Conservation (phyloP, 2,888 invertebrate genomes). For the Drosophila dives region DNA sequence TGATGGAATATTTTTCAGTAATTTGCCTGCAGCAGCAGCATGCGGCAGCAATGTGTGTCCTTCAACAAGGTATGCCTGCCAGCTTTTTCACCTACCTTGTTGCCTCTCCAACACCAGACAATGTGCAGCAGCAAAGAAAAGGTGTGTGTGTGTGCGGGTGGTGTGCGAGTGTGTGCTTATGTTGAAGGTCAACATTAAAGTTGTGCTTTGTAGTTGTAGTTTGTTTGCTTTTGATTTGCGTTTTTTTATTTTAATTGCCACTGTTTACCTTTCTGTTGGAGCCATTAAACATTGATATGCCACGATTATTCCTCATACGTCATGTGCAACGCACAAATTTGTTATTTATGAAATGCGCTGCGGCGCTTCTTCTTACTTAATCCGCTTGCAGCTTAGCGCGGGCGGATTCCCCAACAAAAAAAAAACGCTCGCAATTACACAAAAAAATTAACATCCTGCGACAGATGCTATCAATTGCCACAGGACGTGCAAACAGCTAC, state of each 20-base stretch:
- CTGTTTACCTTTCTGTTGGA: slow-evolving; percentile 43
- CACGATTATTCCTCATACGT: slow-evolving; percentile 65
- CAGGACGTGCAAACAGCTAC: slow-evolving; percentile 19
- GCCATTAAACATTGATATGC: slow-evolving; percentile 64
- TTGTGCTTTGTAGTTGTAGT: slow-evolving; percentile 31
- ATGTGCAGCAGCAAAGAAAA: slow-evolving; percentile 31
- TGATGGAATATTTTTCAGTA: slow-evolving; percentile 25
- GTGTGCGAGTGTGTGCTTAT: slow-evolving; percentile 21
- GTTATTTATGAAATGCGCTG: slow-evolving; percentile 62
- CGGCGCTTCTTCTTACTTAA: neutral
- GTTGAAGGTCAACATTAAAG: slow-evolving; percentile 73
- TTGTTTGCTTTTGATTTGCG: slow-evolving; percentile 66
- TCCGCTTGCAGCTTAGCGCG: slow-evolving; percentile 22
- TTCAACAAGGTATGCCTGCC: slow-evolving; percentile 26
- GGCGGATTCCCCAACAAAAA: too few relatives aligned
- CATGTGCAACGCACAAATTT: slow-evolving; percentile 56
- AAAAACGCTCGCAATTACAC: neutral
- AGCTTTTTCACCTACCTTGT: neutral
- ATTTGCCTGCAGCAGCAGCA: slow-evolving; percentile 43
- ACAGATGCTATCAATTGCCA: slow-evolving; percentile 15
- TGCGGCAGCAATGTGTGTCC: slow-evolving; percentile 24
- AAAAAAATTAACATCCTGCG: neutral
- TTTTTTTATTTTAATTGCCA: slow-evolving; percentile 38
- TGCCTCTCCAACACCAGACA: slow-evolving; percentile 54
- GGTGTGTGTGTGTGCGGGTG: slow-evolving; percentile 3